These are phyloP conservation scores for Phrynocephalus guinanensis DNA, from an alignment of 2,797 vertebrate species.

Conservation along the genomic window DNA sequence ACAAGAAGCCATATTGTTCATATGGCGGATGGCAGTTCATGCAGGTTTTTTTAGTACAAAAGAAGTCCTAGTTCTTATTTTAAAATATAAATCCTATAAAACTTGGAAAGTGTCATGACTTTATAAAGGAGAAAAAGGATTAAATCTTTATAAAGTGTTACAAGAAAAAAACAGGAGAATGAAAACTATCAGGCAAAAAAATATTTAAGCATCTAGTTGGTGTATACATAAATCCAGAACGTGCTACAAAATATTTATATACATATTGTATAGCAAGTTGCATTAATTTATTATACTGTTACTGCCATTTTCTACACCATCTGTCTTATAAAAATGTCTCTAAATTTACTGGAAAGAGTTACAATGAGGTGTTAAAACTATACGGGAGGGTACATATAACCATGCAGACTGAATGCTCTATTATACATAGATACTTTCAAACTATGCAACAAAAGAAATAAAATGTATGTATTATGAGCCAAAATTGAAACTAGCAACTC, in stretches of 20 bases:
- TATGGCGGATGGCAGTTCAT: conserved; percentile 19
- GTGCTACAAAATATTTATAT: conserved; percentile 45
- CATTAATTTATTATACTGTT: conserved; percentile 46
- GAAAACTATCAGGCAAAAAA: conserved; percentile 13
- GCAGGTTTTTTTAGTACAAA: conserved; percentile 42
- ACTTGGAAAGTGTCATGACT: conserved; percentile 29
- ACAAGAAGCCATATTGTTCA: background rate
- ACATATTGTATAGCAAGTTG: conserved; percentile 30
- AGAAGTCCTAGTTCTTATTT: conserved; percentile 39
- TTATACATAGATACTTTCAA: conserved; percentile 16
- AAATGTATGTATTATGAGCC: background rate
- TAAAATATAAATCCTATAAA: conserved; percentile 47
- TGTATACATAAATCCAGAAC: conserved; percentile 44
- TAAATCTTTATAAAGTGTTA: conserved; percentile 28
- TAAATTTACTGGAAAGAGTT: conserved; percentile 52
- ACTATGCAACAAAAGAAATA: conserved; percentile 18
- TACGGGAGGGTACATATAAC: conserved; percentile 42
- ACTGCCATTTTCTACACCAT: conserved; percentile 36
- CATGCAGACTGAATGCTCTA: conserved; percentile 13
- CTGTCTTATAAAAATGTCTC: conserved; percentile 41
- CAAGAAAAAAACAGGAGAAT: background rate
- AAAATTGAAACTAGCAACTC: background rate
- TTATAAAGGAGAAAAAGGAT: conserved; percentile 27
- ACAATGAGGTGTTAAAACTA: conserved; percentile 44
- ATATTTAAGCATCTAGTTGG: conserved; percentile 45